Evolutionary conservation across 2,888 invertebrate species (phyloP).

Genomic region (Epistrophella euchroma): DNA sequence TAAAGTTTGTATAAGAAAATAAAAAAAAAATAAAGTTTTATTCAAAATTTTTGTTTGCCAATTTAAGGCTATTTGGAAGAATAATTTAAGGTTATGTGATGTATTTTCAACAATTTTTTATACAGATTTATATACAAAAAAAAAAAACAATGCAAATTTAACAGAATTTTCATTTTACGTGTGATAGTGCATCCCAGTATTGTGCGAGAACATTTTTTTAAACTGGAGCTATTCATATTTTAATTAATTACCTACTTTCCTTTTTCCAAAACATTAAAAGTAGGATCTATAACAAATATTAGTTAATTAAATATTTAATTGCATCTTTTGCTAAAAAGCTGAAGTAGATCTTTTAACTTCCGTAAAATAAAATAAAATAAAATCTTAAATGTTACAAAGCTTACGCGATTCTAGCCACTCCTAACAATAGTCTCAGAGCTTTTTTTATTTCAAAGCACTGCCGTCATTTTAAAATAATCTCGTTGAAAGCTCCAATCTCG

Average conservation of each 20-base stretch:
- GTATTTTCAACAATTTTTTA: slow-evolving; percentile 46
- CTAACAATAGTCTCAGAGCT: too few relatives aligned
- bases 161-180: slow-evolving; percentile 62
- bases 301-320: not conserved
- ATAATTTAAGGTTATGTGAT: slow-evolving; percentile 3
- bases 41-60: slow-evolving; percentile 47
- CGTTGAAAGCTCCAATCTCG: not conserved
- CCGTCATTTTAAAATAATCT: not conserved
- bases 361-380: too few relatives aligned
- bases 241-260: not conserved
- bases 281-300: not conserved
- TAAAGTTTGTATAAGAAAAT: slow-evolving; percentile 72
- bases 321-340: not conserved
- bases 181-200: slow-evolving; percentile 78
- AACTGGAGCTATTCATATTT: slow-evolving; percentile 53
- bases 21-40: slow-evolving; percentile 21
- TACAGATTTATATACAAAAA: slow-evolving; percentile 67
- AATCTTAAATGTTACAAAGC: too few relatives aligned
- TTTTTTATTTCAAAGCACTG: not conserved
- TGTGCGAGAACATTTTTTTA: slow-evolving; percentile 45
- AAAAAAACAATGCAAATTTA: slow-evolving; percentile 20
- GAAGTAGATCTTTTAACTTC: too few relatives aligned
- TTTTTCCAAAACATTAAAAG: too few relatives aligned
- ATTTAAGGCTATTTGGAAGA: slow-evolving; percentile 32
- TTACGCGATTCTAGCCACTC: too few relatives aligned